Conservation (phyloP, 2,888 invertebrate genomes). For the Scrobipalpa costella region DNA sequence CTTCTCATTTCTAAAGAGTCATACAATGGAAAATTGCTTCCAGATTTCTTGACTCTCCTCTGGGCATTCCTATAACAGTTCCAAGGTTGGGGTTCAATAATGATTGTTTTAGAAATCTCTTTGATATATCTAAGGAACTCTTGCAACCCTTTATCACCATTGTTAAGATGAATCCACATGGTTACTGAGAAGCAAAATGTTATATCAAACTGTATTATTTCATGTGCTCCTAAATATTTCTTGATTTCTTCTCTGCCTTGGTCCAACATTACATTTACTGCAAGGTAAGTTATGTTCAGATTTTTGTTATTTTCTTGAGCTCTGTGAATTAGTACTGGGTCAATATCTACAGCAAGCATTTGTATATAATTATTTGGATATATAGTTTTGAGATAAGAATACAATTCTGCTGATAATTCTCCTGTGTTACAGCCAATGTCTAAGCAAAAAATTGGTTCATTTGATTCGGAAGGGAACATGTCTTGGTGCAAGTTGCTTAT, state of each 20-base stretch:
- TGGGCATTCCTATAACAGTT: slow-evolving; percentile 90
- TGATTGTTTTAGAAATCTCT: slow-evolving; percentile 76
- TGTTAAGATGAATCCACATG: slow-evolving; percentile 95
- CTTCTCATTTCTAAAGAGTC: slow-evolving; percentile 81
- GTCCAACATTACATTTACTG: slow-evolving; percentile 82
- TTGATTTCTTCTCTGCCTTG: slow-evolving; percentile 58
- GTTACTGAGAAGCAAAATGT: slow-evolving; percentile 91
- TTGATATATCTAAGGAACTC: slow-evolving; percentile 83
- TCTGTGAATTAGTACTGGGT: slow-evolving; percentile 84
- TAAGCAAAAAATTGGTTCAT: slow-evolving; percentile 74
- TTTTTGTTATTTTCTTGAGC: slow-evolving; percentile 79
- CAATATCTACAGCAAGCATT: slow-evolving; percentile 88
- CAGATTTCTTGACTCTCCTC: slow-evolving; percentile 84
- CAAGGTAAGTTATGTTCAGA: slow-evolving; percentile 76
- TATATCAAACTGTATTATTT: slow-evolving; percentile 81
- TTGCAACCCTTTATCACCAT: slow-evolving; percentile 87
- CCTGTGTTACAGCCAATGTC: slow-evolving; percentile 92
- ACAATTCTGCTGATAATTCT: slow-evolving; percentile 83
- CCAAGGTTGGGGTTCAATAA: slow-evolving; percentile 93
- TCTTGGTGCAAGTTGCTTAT: slow-evolving; percentile 77
- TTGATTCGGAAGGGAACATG: slow-evolving; percentile 57
- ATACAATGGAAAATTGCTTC: slow-evolving; percentile 82
- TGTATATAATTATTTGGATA: slow-evolving; percentile 55
- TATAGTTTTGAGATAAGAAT: slow-evolving; percentile 72
- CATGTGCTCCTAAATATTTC: slow-evolving; percentile 66